These are phyloP conservation scores for Mythimna ferrago DNA, from an alignment of 2,888 invertebrate species.

Conservation along the genomic window DNA sequence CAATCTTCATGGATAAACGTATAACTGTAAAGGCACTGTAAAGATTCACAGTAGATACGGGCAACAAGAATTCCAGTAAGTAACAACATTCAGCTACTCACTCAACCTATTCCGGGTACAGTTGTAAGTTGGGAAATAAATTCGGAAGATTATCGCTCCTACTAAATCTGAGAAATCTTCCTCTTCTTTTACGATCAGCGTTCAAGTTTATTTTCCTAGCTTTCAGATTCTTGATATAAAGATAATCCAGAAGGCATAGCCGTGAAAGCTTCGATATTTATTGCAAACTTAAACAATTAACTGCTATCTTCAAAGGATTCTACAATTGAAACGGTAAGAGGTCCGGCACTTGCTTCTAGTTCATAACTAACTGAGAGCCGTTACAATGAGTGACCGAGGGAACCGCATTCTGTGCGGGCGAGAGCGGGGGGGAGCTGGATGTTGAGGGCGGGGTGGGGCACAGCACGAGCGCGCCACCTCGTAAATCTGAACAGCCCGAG, in stretches of 20 bases:
- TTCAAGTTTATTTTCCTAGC: conserved; percentile 57
- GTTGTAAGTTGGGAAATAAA: conserved; percentile 61
- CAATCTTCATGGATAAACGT: conserved; percentile 40
- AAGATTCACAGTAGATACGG: conserved; percentile 50
- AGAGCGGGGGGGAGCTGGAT: conserved; percentile 59
- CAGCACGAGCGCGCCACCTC: conserved; percentile 83
- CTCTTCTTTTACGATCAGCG: conserved; percentile 57
- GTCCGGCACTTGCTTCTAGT: conserved; percentile 70
- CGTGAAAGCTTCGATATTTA: conserved; percentile 53
- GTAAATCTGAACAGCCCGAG: conserved; percentile 81
- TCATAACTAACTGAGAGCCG: conserved; percentile 80
- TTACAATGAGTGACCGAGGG: conserved; percentile 79
- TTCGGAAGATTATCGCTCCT: conserved; percentile 58
- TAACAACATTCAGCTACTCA: conserved; percentile 46
- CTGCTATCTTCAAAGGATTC: conserved; percentile 70
- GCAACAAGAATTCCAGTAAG: conserved; percentile 50
- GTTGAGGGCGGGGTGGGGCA: conserved; percentile 70
- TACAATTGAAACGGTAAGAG: conserved; percentile 76
- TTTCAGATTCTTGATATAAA: conserved; percentile 51
- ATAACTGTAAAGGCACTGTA: conserved; percentile 44
- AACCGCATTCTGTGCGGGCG: conserved; percentile 71
- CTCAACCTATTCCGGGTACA: conserved; percentile 48
- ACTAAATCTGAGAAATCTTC: conserved; percentile 62
- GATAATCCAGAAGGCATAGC: conserved; percentile 56
- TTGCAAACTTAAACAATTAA: conserved; percentile 71